A percentile compares a stretch with the other conserved stretches of the same genome.
phyloP scores from a whole-genome alignment of 1,140 invertebrate species.

The Pectinophora gossypiella region DNA sequence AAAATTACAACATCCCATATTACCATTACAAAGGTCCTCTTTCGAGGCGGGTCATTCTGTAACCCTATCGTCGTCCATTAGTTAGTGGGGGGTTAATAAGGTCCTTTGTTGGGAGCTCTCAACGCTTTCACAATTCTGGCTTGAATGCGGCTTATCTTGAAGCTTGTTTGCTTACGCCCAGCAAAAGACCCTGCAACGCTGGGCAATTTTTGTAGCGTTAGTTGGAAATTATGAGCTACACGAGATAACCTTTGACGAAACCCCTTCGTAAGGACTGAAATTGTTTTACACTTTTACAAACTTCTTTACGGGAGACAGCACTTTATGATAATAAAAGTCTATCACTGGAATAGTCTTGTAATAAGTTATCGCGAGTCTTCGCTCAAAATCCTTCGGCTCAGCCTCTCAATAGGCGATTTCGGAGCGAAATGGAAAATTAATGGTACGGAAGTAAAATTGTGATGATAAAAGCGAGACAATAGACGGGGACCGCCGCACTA shows the following conservation, averaged over 20 bases:
- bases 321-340: constrained; percentile 43
- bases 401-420: constrained; percentile 45
- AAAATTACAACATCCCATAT: constrained; percentile 35
- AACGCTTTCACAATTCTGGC: constrained; percentile 54
- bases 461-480: constrained; percentile 44
- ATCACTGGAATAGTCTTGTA: constrained; percentile 10
- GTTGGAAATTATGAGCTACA: too few species aligned
- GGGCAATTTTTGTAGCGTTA: too few species aligned
- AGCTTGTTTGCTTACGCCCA: constrained; percentile 48
- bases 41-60: constrained; percentile 19
- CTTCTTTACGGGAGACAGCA: constrained; percentile 7
- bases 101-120: constrained; percentile 53
- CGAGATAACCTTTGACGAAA: too few species aligned
- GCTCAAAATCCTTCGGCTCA: constrained; percentile 31
- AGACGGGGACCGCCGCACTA: constrained; percentile 28
- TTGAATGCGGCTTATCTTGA: constrained; percentile 66
- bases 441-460: constrained; percentile 53
- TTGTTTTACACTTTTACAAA: too few species aligned
- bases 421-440: constrained; percentile 56
- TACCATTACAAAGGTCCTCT: constrained; percentile 38
- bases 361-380: constrained; percentile 14
- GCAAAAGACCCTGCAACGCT: not conserved
- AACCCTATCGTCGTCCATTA: constrained; percentile 57
- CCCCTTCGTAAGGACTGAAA: too few species aligned
- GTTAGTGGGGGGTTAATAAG: constrained; percentile 65